A percentile compares a stretch with the other conserved stretches of the same genome.
Conservation (phyloP, 2,888 invertebrate species). For the Lithophane ornitopus region DNA sequence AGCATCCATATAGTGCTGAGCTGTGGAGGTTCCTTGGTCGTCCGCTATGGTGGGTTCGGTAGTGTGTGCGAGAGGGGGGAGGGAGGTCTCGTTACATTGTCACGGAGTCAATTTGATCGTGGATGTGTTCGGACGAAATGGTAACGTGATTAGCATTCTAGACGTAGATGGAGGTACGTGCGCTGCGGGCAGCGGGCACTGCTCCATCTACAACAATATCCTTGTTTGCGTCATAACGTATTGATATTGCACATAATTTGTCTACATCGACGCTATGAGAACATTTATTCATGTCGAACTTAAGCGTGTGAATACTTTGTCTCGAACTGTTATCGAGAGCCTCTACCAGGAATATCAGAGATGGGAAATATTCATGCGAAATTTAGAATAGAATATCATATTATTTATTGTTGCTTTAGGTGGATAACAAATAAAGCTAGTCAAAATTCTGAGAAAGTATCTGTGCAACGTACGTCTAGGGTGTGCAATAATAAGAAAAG, state of each 20-base stretch:
- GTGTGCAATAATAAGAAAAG: neutral
- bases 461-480: neutral
- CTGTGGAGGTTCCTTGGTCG: constrained; percentile 73
- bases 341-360: constrained; percentile 15
- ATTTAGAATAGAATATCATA: neutral
- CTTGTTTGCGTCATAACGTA: constrained; percentile 79
- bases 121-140: constrained; percentile 81
- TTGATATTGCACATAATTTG: constrained; percentile 74
- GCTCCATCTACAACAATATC: constrained; percentile 75
- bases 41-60: constrained; percentile 53
- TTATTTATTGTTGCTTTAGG: neutral
- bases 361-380: neutral
- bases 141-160: constrained; percentile 87
- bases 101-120: constrained; percentile 75
- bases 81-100: constrained; percentile 77
- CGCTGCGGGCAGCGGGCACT: constrained; percentile 79
- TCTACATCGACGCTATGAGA: constrained; percentile 65
- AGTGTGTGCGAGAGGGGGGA: constrained; percentile 62
- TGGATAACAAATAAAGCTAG: neutral
- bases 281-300: constrained; percentile 59
- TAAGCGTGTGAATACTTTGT: constrained; percentile 48
- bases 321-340: constrained; percentile 25
- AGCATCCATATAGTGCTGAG: constrained; percentile 75
- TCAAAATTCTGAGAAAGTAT: neutral
- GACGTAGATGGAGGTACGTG: constrained; percentile 84